Evolutionary conservation across 2,113 vertebrate genomes (phyloP).

Genomic region (Megaceryle torquata): DNA sequence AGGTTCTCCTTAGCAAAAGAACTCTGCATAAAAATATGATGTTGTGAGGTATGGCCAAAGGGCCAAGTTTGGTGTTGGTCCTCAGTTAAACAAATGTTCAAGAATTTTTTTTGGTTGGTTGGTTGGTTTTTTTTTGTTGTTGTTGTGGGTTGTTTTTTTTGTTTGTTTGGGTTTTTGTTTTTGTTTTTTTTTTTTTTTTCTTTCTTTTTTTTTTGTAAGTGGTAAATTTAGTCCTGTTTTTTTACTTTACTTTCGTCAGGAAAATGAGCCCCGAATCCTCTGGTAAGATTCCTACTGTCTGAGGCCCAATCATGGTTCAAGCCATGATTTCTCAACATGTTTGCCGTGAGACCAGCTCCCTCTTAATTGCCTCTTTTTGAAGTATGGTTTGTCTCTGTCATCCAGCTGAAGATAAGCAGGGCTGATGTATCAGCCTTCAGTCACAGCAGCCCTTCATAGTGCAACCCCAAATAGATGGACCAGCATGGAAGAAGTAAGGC

Average conservation of each 20-base stretch:
- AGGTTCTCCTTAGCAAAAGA: neutral
- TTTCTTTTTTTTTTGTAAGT: neutral
- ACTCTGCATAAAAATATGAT: neutral
- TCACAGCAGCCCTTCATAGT: accelerated
- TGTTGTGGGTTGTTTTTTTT: no score
- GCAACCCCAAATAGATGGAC: neutral
- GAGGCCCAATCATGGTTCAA: neutral
- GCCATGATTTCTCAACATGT: neutral
- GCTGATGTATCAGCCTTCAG: neutral
- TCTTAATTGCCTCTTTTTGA: constrained; percentile 24
- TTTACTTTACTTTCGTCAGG: neutral
- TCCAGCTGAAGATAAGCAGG: neutral
- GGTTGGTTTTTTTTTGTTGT: no score
- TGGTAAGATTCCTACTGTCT: neutral
- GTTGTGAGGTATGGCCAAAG: neutral
- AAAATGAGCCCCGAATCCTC: neutral
- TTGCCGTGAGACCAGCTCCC: neutral
- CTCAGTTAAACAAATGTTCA: neutral
- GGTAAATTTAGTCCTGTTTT: neutral
- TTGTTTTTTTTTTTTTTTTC: no score
- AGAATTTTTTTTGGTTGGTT: neutral
- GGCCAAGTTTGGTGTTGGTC: neutral
- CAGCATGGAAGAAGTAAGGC: neutral
- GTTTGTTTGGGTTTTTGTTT: no score
- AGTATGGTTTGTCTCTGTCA: neutral